phyloP scores from a whole-genome alignment of 2,888 invertebrate genomes.

The Poecilobothrus nobilitatus region DNA sequence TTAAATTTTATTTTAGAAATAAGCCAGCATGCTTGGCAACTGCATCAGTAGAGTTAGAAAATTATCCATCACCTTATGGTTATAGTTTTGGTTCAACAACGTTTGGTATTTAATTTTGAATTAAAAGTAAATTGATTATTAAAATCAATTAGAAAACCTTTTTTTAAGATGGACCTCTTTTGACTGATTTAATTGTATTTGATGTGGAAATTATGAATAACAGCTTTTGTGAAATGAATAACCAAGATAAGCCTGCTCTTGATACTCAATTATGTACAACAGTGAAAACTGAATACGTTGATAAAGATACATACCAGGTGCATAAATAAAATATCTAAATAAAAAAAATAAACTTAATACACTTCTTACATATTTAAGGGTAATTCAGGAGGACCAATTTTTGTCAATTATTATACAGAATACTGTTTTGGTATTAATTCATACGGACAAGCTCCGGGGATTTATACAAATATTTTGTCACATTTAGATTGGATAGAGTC shows the following conservation, averaged over 20 bases:
- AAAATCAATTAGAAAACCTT: too few species aligned
- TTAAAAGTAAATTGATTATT: too few species aligned
- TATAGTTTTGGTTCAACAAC: too few species aligned
- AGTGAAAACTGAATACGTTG: background rate
- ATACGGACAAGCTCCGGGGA: constrained; percentile 18
- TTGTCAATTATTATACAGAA: constrained; percentile 15
- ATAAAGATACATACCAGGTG: background rate
- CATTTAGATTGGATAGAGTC: too few species aligned
- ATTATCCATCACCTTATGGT: too few species aligned
- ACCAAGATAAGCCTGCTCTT: background rate
- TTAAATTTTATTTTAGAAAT: background rate
- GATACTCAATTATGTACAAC: background rate
- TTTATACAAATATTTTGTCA: too few species aligned
- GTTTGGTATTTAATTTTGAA: background rate
- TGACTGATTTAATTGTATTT: background rate
- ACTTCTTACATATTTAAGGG: too few species aligned
- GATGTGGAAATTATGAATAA: background rate
- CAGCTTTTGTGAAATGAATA: background rate
- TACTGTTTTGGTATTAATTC: constrained; percentile 25
- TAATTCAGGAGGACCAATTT: background rate
- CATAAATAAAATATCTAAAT: background rate
- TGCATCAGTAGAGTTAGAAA: background rate
- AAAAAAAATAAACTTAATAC: background rate
- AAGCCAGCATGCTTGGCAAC: background rate
- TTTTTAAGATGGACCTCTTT: background rate